A percentile compares a stretch with the other conserved stretches of the same genome.
These are phyloP conservation scores for Brachionus angularis DNA, from an alignment of 1,140 invertebrate species.

Conservation along the genomic window DNA sequence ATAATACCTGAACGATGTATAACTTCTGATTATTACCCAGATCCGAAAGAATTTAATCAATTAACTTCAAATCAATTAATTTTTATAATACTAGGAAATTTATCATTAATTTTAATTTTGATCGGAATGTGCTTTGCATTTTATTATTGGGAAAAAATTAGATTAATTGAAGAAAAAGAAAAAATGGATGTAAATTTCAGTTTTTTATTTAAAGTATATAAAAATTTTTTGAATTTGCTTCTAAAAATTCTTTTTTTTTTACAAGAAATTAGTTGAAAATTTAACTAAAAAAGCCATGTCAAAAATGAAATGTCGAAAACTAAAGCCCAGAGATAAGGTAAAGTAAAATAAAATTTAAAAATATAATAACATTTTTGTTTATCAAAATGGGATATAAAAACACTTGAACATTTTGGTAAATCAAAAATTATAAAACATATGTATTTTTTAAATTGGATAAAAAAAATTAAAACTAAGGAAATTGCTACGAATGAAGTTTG, in stretches of 20 bases:
- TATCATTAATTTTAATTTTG: slow-evolving; percentile 29
- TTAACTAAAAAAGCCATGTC: slow-evolving; percentile 9
- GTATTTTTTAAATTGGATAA: not conserved
- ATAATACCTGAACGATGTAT: no score
- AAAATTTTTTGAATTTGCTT: not conserved
- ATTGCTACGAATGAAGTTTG: slow-evolving; percentile 24
- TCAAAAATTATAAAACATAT: no score
- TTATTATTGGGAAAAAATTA: slow-evolving; percentile 4
- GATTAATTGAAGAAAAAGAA: slow-evolving; percentile 11
- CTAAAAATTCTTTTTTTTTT: not conserved
- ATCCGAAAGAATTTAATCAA: no score
- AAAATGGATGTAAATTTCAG: not conserved
- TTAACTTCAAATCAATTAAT: no score
- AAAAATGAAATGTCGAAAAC: slow-evolving; percentile 19
- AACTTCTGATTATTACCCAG: no score
- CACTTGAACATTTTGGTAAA: no score
- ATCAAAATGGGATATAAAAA: no score
- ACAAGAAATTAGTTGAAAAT: not conserved
- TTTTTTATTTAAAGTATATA: not conserved
- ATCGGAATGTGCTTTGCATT: slow-evolving; percentile 21
- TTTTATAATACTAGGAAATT: no score
- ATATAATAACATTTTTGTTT: no score
- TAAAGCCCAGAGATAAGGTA: not conserved
- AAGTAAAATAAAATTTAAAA: not conserved
- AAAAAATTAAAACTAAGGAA: not conserved